A percentile compares a stretch with the other conserved stretches of the same genome.
Conservation (phyloP, 2,113 vertebrate genomes). For the Elephantulus edwardii region DNA sequence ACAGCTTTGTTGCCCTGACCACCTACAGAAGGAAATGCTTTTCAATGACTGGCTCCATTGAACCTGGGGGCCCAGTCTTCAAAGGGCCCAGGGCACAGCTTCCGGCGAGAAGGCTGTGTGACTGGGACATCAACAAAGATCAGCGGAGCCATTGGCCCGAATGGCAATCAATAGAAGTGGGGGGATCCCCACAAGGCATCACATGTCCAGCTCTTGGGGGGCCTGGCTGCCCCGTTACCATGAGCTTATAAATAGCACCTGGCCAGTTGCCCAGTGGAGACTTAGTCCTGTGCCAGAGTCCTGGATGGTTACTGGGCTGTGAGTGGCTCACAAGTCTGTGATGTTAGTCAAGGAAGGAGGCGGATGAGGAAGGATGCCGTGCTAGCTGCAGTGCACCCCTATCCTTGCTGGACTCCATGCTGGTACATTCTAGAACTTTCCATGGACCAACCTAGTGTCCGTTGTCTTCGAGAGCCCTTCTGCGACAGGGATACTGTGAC, state of each 20-base stretch:
- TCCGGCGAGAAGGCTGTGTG: neutral
- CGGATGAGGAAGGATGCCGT: fast-evolving
- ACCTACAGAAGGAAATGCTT: neutral
- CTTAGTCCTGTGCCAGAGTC: neutral
- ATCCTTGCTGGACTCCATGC: fast-evolving
- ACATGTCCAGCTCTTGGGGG: neutral
- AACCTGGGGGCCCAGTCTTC: neutral
- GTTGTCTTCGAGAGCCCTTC: neutral
- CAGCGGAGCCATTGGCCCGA: fast-evolving
- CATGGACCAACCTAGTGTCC: neutral
- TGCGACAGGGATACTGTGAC: neutral
- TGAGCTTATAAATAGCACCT: conserved; percentile 41
- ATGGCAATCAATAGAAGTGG: neutral
- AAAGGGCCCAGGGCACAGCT: fast-evolving
- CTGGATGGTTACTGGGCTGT: neutral
- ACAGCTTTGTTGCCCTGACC: neutral
- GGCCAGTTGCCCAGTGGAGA: neutral
- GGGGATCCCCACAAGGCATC: neutral
- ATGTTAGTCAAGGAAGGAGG: neutral
- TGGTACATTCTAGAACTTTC: fast-evolving
- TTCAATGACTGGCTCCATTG: neutral
- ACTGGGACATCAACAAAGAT: neutral
- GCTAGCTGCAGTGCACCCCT: neutral
- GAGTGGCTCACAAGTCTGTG: neutral
- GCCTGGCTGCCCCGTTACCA: neutral